Evolutionary conservation across 1,140 invertebrate species (phyloP).

Genomic region (Conus ventricosus): DNA sequence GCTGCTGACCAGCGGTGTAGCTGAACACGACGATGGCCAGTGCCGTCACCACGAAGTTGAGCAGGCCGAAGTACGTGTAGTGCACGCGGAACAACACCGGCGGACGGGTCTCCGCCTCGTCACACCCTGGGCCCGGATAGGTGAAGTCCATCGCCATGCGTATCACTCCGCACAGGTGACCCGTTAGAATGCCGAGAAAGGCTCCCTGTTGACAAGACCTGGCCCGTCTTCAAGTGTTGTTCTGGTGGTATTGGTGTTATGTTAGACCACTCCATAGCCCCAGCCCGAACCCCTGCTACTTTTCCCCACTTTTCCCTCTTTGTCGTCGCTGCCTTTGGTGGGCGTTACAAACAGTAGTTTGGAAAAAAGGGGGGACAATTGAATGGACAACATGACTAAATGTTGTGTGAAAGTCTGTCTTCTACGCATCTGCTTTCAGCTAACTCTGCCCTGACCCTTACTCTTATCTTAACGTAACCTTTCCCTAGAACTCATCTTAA

Average conservation of each 20-base stretch:
- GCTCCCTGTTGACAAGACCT: slow-evolving; percentile 73
- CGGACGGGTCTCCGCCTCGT: slow-evolving; percentile 64
- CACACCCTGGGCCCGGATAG: slow-evolving; percentile 71
- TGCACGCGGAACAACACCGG: slow-evolving; percentile 64
- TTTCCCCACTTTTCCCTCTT: too few species aligned
- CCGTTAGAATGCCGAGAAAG: slow-evolving; percentile 78
- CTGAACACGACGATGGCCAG: slow-evolving; percentile 65
- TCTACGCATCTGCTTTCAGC: too few species aligned
- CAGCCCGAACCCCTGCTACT: neutral
- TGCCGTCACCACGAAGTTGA: slow-evolving; percentile 67
- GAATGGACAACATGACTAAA: too few species aligned
- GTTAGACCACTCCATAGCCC: neutral
- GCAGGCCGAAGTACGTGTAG: slow-evolving; percentile 71
- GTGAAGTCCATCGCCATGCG: slow-evolving; percentile 72
- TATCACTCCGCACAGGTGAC: slow-evolving; percentile 75
- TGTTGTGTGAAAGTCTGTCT: too few species aligned
- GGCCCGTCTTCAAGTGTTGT: neutral
- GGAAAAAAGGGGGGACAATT: too few species aligned
- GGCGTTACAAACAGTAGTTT: too few species aligned
- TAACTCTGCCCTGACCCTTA: too few species aligned
- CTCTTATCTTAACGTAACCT: too few species aligned
- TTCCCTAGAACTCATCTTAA: too few species aligned
- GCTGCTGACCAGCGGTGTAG: slow-evolving; percentile 54
- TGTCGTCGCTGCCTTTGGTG: too few species aligned
- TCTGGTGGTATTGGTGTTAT: neutral